Base-by-base conservation (phyloP, 2,113 vertebrate species). In the Neodontobutis hainanensis region DNA sequence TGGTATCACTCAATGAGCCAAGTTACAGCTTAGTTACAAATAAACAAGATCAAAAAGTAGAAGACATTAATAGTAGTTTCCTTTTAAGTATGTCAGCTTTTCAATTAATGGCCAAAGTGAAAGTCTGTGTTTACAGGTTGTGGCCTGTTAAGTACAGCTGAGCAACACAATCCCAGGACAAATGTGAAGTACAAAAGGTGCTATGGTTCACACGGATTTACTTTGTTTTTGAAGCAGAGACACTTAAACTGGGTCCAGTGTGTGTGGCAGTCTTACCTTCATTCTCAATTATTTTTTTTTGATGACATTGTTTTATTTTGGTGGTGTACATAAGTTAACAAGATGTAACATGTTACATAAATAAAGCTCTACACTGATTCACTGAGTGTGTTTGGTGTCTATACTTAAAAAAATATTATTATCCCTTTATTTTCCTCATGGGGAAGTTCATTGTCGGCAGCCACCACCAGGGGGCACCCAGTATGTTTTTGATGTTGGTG, bases 1-100 rank as follows among this genome's bases (percentile, higher is more conserved):
- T 42, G 45, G 36, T 44, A 11, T 11, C 61, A 47, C 60, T 40
- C 61, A 1, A 59, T 42, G 56, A 66, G 70, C 55, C 66, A 68
- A 58, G 57, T 75, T 34, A 12, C 78, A 65, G 75, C 69, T 87
- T 55, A 82, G 64, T 46, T 63, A 59, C 46, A 55, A 86, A 85
- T 73, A 84, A 70, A 61, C 4, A 10, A 42, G 72, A 68, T 48
- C 16, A 74, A 69, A 32, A 6, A 27, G 14, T 36, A 16, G 3
- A 3, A 34, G 68, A 11, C 45, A 65, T 66, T 73, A 71, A 77
- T 49, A 60, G 12, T 14, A 49, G 43, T 57, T 61, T 46, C 42
- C 49, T 65, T 75, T 63, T 34, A 35, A 72, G 48, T 43, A 11
- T 36, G 32, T 47, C 50, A 67, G 16, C n/a, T 0, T 68, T 7